phyloP scores from a whole-genome alignment of 2,888 invertebrate species.

The Pemphredon lugubris region DNA sequence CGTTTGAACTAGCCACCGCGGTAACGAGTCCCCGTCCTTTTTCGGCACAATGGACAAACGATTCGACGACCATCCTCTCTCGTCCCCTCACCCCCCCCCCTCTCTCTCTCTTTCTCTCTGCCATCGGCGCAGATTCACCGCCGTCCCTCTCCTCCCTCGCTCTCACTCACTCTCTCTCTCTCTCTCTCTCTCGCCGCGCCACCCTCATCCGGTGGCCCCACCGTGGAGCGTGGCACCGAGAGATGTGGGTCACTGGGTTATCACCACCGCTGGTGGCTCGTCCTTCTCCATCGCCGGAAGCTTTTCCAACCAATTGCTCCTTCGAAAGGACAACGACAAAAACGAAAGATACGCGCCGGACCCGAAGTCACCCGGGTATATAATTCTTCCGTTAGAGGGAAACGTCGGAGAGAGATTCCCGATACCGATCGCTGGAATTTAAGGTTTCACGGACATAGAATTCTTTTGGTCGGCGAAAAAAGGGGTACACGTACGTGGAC shows the following conservation, averaged over 20 bases:
- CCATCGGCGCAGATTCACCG: no score
- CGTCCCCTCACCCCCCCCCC: no score
- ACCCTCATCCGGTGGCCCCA: slow-evolving; percentile 37
- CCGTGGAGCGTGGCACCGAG: slow-evolving; percentile 38
- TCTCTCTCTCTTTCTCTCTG: no score
- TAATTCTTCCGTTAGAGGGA: slow-evolving; percentile 42
- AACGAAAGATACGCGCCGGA: slow-evolving; percentile 31
- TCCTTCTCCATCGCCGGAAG: slow-evolving; percentile 60
- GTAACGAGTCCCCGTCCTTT: slow-evolving; percentile 51
- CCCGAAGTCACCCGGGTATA: slow-evolving; percentile 20
- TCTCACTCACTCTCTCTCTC: background rate
- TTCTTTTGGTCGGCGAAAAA: background rate
- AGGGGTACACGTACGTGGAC: no score
- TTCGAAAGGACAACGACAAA: slow-evolving; percentile 59
- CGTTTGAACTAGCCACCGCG: slow-evolving; percentile 42
- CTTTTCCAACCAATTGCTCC: slow-evolving; percentile 70
- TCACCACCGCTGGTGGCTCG: slow-evolving; percentile 64
- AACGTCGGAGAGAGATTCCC: background rate
- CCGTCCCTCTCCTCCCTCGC: background rate
- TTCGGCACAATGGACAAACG: slow-evolving; percentile 55
- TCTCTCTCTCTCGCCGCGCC: slow-evolving; percentile 6
- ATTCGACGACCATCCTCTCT: slow-evolving; percentile 44
- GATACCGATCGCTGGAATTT: slow-evolving; percentile 7
- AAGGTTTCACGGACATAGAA: background rate
- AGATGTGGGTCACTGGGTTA: slow-evolving; percentile 75